Percentiles rank a stretch among this genome's conserved stretches.
Conservation (phyloP, 1,140 invertebrate genomes). For the Globodera rostochiensis region DNA sequence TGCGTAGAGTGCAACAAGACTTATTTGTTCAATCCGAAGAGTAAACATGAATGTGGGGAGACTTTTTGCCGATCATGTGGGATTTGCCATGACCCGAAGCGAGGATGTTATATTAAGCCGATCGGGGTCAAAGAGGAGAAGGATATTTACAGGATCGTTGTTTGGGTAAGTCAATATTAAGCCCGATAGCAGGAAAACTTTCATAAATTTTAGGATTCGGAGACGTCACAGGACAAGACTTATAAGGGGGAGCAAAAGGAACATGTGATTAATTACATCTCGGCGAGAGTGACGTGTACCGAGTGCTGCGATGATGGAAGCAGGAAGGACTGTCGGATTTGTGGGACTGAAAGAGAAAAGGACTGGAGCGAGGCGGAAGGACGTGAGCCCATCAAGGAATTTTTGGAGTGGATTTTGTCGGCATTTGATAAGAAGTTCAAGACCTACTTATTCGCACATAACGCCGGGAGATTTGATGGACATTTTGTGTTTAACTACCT, state of each 20-base stretch:
- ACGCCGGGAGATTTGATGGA: not conserved
- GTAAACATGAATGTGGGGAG: not conserved
- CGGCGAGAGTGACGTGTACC: not conserved
- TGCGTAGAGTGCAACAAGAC: not conserved
- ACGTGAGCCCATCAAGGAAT: not conserved
- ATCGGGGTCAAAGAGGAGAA: not conserved
- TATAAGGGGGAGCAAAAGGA: not conserved
- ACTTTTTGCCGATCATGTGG: not conserved
- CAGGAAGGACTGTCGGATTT: not conserved
- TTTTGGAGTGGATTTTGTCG: not conserved
- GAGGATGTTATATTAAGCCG: not conserved
- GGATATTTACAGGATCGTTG: not conserved
- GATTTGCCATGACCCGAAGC: not conserved
- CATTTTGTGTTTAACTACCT: slow-evolving; percentile 9
- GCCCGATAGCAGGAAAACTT: too few relatives aligned
- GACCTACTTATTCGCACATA: not conserved
- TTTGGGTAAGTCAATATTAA: not conserved
- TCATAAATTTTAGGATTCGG: not conserved
- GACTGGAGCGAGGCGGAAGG: slow-evolving; percentile 4
- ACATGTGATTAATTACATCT: not conserved
- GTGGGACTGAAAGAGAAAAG: not conserved
- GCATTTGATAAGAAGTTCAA: not conserved
- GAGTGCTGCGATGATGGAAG: not conserved
- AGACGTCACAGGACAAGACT: not conserved
- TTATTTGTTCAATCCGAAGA: not conserved